These are phyloP conservation scores for Drosophila lacertosa DNA, from an alignment of 1,140 invertebrate genomes.

Conservation along the genomic window DNA sequence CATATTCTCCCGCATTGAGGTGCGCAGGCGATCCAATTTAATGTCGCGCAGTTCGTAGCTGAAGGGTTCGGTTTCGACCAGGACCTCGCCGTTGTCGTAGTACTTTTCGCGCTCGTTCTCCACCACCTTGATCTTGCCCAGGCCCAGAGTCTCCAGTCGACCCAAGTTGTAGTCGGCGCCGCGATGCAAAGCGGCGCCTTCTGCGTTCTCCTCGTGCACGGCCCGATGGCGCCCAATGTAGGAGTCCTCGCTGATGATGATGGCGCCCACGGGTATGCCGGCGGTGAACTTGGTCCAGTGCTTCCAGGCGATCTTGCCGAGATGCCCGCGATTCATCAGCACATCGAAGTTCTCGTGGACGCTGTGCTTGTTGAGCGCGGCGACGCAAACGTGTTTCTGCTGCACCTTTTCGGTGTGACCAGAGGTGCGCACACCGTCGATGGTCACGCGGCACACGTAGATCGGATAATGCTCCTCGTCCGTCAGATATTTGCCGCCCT, in stretches of 20 bases:
- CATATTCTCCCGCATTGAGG: conserved; percentile 85
- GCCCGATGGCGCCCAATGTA: conserved; percentile 85
- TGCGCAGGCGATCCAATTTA: conserved; percentile 86
- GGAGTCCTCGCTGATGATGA: conserved; percentile 85
- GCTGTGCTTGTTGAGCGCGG: conserved; percentile 87
- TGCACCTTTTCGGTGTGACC: conserved; percentile 87
- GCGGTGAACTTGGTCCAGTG: conserved; percentile 88
- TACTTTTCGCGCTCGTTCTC: conserved; percentile 86
- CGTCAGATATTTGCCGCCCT: conserved; percentile 85
- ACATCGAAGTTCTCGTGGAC: conserved; percentile 89
- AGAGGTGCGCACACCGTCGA: conserved; percentile 89
- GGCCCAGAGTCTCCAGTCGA: conserved; percentile 87
- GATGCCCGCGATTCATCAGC: conserved; percentile 90
- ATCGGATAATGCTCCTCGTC: conserved; percentile 85
- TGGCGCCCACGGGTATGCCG: conserved; percentile 87
- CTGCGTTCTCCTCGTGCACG: conserved; percentile 52
- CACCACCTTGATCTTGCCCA: conserved; percentile 88
- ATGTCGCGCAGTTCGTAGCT: conserved; percentile 89
- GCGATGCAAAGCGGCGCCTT: conserved; percentile 62
- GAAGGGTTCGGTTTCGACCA: conserved; percentile 91
- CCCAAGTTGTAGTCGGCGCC: conserved; percentile 86
- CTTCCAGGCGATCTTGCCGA: conserved; percentile 90
- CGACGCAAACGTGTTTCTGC: conserved; percentile 86
- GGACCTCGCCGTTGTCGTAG: conserved; percentile 88
- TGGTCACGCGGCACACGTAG: conserved; percentile 89